Conservation (phyloP, 2,113 vertebrate species). For the Cinclus mexicanus region DNA sequence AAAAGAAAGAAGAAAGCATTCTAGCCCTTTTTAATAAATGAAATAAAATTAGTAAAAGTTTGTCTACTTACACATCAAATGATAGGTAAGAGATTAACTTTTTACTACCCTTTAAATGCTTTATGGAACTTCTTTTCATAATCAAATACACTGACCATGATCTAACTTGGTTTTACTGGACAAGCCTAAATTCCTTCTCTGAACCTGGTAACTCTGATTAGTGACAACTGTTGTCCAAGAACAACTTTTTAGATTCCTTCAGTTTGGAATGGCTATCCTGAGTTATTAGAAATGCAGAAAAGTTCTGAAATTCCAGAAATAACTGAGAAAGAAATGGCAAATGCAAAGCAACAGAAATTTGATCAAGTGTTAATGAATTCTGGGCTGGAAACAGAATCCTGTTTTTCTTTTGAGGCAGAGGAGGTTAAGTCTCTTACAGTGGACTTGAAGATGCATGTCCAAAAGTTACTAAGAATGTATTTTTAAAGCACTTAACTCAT, state of each 20-base stretch:
- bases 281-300: not conserved
- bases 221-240: not conserved
- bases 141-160: not conserved
- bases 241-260: not conserved
- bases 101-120: not conserved
- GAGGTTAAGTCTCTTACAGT: not conserved
- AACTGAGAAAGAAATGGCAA: not conserved
- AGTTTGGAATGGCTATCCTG: not conserved
- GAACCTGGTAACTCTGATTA: not conserved
- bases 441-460: not conserved
- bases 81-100: not conserved
- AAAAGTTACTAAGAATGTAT: not conserved
- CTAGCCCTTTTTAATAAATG: not conserved
- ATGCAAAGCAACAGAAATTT: not conserved
- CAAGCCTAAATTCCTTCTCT: constrained; percentile 13
- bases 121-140: not conserved
- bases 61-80: not conserved
- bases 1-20: constrained; percentile 43
- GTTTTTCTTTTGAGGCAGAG: not conserved
- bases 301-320: not conserved
- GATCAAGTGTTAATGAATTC: not conserved
- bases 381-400: not conserved
- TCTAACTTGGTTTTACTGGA: not conserved
- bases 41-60: not conserved
- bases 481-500: not conserved